Conservation (phyloP, 1,140 invertebrate genomes). For the Gonatopus flavifemur region DNA sequence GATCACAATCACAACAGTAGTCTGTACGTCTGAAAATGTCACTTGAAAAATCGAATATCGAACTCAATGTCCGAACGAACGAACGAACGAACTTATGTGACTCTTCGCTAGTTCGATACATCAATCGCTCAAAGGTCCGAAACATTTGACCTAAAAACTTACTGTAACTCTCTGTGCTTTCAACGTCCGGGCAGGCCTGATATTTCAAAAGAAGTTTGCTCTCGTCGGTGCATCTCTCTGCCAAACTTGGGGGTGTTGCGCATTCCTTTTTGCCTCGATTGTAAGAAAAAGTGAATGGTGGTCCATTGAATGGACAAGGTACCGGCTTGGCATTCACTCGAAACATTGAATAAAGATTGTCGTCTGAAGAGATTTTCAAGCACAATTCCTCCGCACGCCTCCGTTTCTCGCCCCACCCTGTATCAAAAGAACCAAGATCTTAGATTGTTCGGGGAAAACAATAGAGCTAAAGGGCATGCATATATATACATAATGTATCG, state of each 20-base stretch:
- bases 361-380: conserved; percentile 69
- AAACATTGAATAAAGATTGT: conserved; percentile 74
- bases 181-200: conserved; percentile 67
- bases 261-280: conserved; percentile 68
- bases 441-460: too few species aligned
- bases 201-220: conserved; percentile 66
- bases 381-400: conserved; percentile 63
- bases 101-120: too few species aligned
- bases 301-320: conserved; percentile 71
- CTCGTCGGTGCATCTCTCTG: conserved; percentile 67
- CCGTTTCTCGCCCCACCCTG: conserved; percentile 63
- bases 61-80: too few species aligned
- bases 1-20: too few species aligned
- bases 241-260: conserved; percentile 60
- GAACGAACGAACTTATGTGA: too few species aligned
- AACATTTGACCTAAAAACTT: conserved; percentile 22
- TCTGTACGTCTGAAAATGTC: too few species aligned
- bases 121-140: too few species aligned
- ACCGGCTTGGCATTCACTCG: conserved; percentile 67
- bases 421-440: background rate
- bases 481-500: too few species aligned
- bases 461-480: too few species aligned
- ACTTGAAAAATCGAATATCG: too few species aligned
- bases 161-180: conserved; percentile 59
- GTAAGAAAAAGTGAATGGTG: conserved; percentile 81